Percentiles rank a stretch among this genome's conserved stretches.
These are phyloP conservation scores for Callionymus lyra DNA, from an alignment of 2,113 vertebrate genomes.

Conservation along the genomic window DNA sequence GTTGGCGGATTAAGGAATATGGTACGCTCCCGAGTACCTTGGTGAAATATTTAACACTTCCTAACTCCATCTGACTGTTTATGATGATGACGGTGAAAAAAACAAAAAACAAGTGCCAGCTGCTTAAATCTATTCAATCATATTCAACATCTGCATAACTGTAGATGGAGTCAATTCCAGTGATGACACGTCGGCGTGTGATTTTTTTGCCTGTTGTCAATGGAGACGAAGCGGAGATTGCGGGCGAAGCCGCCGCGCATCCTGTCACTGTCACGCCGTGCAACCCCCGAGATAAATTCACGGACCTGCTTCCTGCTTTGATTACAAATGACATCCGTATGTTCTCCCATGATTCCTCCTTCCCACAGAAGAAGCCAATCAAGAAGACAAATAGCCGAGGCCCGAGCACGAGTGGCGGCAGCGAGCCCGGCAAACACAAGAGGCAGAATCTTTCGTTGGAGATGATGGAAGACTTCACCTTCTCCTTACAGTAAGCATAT, in stretches of 20 bases:
- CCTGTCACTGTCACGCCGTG: constrained; percentile 56
- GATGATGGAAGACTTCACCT: constrained; percentile 66
- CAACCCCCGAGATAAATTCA: constrained; percentile 66
- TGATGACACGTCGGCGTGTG: constrained; percentile 51
- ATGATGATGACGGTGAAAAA: constrained; percentile 56
- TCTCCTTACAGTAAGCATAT: constrained; percentile 64
- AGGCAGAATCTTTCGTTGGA: constrained; percentile 48
- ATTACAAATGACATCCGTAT: constrained; percentile 65
- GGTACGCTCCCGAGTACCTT: constrained; percentile 61
- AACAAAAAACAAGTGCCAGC: constrained; percentile 45
- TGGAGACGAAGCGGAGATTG: constrained; percentile 46
- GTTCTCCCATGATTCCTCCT: constrained; percentile 56
- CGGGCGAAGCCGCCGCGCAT: constrained; percentile 46
- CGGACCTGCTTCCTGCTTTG: constrained; percentile 61
- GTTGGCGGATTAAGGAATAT: constrained; percentile 68
- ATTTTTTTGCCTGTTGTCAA: constrained; percentile 55
- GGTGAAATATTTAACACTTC: constrained; percentile 66
- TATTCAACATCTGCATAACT: constrained; percentile 46
- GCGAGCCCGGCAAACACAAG: constrained; percentile 45
- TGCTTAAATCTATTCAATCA: constrained; percentile 55
- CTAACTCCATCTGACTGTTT: constrained; percentile 61
- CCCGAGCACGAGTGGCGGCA: constrained; percentile 49
- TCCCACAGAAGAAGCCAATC: constrained; percentile 69
- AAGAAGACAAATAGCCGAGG: constrained; percentile 61
- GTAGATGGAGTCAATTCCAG: constrained; percentile 49